Percentiles rank a stretch among this genome's conserved stretches.
Conservation (phyloP, 1,140 invertebrate species). For the Antheraea mylitta region DNA sequence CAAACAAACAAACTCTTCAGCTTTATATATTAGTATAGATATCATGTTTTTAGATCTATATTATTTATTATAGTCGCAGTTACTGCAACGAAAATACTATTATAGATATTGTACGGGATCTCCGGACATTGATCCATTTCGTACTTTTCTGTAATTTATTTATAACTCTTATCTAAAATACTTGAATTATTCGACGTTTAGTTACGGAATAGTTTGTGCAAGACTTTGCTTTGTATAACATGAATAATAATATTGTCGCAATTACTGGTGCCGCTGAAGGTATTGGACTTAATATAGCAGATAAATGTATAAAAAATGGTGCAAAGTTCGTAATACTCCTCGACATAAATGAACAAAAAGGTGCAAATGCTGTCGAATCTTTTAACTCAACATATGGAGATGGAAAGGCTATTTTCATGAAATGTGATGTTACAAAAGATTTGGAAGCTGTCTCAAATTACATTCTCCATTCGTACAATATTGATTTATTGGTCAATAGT, state of each 20-base stretch:
- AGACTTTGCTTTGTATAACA: too few species aligned
- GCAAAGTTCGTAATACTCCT: constrained; percentile 53
- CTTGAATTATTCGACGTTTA: too few species aligned
- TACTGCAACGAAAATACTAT: too few species aligned
- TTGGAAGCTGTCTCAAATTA: background rate
- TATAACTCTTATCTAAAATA: too few species aligned
- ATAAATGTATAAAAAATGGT: constrained; percentile 40
- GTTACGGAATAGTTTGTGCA: too few species aligned
- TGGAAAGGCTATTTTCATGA: constrained; percentile 9
- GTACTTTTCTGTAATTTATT: too few species aligned
- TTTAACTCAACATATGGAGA: constrained; percentile 4
- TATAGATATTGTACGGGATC: too few species aligned
- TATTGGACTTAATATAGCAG: constrained; percentile 45
- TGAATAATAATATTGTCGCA: constrained; percentile 46
- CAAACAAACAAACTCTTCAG: too few species aligned
- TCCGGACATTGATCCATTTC: too few species aligned
- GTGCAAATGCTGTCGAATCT: background rate
- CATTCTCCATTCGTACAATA: constrained; percentile 1
- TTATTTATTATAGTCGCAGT: too few species aligned
- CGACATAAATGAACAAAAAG: constrained; percentile 57
- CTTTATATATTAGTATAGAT: too few species aligned
- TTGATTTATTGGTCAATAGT: constrained; percentile 10
- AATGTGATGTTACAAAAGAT: constrained; percentile 15
- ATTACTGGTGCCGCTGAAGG: constrained; percentile 48
- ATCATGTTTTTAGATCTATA: too few species aligned